phyloP scores from a whole-genome alignment of 2,797 vertebrate species.

The Smutsia temminckii region DNA sequence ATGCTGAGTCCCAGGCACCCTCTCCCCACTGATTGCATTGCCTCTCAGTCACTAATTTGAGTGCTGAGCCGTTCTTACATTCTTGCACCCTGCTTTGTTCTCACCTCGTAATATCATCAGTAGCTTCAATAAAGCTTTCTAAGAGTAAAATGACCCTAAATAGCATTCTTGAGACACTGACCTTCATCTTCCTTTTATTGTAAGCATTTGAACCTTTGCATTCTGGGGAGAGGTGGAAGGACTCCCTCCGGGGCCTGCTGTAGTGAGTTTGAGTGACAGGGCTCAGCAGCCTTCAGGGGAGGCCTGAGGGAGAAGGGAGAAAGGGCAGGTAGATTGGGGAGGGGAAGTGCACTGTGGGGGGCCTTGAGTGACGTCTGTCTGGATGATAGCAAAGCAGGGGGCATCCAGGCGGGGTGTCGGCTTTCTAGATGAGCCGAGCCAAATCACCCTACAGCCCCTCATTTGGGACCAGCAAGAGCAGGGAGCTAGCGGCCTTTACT shows the following conservation, averaged over 20 bases:
- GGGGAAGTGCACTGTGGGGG: fast-evolving
- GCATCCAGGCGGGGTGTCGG: fast-evolving
- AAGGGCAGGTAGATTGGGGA: too few relatives aligned
- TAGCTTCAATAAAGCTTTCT: background rate
- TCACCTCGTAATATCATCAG: background rate
- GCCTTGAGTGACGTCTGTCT: background rate
- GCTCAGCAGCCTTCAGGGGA: background rate
- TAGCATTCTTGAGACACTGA: background rate
- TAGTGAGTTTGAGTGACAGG: background rate
- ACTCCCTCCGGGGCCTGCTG: background rate
- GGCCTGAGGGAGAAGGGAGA: background rate
- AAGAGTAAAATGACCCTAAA: background rate
- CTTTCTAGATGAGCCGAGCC: background rate
- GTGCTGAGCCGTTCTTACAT: background rate
- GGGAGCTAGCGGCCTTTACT: background rate
- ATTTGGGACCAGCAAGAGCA: background rate
- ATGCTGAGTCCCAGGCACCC: background rate
- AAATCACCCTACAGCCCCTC: background rate
- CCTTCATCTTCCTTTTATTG: background rate
- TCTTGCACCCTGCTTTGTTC: background rate
- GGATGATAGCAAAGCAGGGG: background rate
- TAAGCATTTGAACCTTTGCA: background rate
- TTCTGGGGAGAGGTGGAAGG: background rate
- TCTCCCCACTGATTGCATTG: background rate
- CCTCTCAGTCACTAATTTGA: background rate